Evolutionary conservation across 2,797 vertebrate species (phyloP).

Genomic region (Nothura maculosa): DNA sequence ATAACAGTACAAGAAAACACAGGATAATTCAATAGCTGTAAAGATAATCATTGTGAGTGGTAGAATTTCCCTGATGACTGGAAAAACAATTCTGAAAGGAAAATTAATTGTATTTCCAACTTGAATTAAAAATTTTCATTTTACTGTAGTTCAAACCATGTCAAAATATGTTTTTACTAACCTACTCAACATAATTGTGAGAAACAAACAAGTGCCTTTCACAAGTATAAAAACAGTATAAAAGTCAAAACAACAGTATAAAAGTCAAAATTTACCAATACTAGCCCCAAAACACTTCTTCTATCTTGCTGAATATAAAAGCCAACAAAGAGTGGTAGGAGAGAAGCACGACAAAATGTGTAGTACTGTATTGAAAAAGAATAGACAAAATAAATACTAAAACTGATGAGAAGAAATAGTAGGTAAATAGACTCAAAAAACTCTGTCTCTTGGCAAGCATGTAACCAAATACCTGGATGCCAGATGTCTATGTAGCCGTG

Average conservation of each 20-base stretch:
- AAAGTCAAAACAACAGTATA: too few relatives aligned
- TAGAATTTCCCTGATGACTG: not conserved
- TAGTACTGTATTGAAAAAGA: not conserved
- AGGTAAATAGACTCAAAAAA: conserved; percentile 1
- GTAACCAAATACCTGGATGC: conserved; percentile 64
- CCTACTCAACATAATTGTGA: not conserved
- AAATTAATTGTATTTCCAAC: not conserved
- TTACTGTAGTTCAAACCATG: not conserved
- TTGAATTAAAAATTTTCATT: not conserved
- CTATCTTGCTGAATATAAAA: not conserved
- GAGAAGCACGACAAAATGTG: not conserved
- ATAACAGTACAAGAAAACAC: not conserved
- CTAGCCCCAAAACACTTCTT: not conserved
- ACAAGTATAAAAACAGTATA: not conserved
- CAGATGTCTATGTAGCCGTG: conserved; percentile 72
- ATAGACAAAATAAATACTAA: conserved; percentile 38
- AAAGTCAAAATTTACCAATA: not conserved
- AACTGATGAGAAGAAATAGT: conserved; percentile 32
- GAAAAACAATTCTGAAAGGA: not conserved
- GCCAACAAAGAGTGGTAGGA: not conserved
- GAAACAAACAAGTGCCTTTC: not conserved
- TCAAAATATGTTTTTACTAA: not conserved
- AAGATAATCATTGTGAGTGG: not conserved
- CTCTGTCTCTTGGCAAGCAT: conserved; percentile 48
- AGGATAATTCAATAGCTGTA: not conserved